Conservation (phyloP, 2,113 vertebrate genomes). For the Peromyscus californicus region DNA sequence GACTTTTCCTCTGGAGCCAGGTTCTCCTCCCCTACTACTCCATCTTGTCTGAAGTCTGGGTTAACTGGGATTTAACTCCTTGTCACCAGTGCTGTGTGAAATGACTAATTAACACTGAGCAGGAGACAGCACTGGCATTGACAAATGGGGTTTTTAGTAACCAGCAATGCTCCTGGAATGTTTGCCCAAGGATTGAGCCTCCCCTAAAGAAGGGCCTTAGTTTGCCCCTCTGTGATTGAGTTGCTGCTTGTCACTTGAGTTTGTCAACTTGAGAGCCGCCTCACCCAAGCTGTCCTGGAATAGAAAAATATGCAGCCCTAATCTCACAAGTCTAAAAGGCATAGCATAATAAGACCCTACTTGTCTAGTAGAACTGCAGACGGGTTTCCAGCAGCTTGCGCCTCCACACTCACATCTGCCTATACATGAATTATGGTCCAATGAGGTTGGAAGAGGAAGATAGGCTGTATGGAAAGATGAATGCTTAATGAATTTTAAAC, state of each 20-base stretch:
- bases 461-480: background rate
- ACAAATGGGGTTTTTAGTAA: slow-evolving; percentile 57
- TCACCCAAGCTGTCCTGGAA: background rate
- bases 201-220: background rate
- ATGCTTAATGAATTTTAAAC: background rate
- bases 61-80: slow-evolving; percentile 70
- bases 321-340: background rate
- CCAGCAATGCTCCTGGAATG: background rate
- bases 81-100: slow-evolving; percentile 66
- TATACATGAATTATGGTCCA: background rate
- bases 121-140: slow-evolving; percentile 37
- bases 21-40: background rate
- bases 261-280: background rate
- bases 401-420: background rate
- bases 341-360: background rate
- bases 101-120: slow-evolving; percentile 67
- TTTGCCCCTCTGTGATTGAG: background rate
- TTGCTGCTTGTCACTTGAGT: background rate
- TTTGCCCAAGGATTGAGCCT: background rate
- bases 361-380: background rate
- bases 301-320: background rate
- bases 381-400: background rate
- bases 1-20: background rate
- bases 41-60: slow-evolving; percentile 70
- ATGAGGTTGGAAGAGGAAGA: background rate